Evolutionary conservation across 2,888 invertebrate genomes (phyloP), one percentile per base, ranked within the genome.

Genomic region (Dorcus hopei): DNA sequence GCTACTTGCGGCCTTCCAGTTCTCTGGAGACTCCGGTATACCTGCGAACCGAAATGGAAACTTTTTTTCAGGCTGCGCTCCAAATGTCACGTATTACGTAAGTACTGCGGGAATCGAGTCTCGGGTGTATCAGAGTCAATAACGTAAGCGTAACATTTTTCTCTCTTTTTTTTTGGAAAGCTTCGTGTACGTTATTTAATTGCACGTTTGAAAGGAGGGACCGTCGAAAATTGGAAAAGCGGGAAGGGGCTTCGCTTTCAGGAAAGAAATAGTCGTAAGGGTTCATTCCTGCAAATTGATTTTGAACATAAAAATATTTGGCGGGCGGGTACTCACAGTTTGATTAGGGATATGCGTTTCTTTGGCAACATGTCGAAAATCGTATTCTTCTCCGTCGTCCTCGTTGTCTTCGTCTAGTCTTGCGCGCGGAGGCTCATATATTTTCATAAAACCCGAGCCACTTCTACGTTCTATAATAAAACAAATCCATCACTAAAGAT

Each of bases 21-120:
- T 71, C 78, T 74, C 65, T 78, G 79, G 61, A 90, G 83, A 74
- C 90, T 91, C 79, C 90, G 88, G 81, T 91, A 91, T 70, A 90
- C 88, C 91, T 91, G 85, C 3, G 16, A 23, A 33, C 26, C 26
- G 26, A 33, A 33, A 33, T 33, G 26, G 26, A 33, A 33, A 33
- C 26, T 33, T 33, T 33, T 33, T 33, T 33, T 7, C 14, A 33
- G 26, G 26, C 26, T 5, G 26, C 26, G 26, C 1, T 33, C 26
- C 26, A 33, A 33, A 33, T 33, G 26, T 33, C 26, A 33, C 26
- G 26, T 33, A 33, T 33, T 33, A 33, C 26, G 26, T 33, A 33
- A 33, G 26, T 33, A 33, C 26, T 33, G 26, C 26, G 26, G 26
- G 26, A 33, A 33, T 33, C 26, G 26, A 7, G 26, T 7, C 26